Evolutionary conservation across 2,797 vertebrate genomes (phyloP).

Genomic region (Xyrichtys novacula): DNA sequence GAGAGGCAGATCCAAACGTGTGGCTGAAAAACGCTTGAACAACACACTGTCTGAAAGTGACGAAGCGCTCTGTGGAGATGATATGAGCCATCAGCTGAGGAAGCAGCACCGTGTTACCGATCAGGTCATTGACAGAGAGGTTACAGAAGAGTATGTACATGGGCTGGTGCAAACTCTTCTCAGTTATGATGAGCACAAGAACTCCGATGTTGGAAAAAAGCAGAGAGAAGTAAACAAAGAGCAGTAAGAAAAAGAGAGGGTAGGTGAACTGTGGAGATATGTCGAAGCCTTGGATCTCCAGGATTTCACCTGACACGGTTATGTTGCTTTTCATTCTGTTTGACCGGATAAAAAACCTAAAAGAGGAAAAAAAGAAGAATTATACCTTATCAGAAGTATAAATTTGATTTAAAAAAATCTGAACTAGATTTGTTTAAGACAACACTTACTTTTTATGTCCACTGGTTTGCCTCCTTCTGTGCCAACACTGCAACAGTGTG

Average conservation of each 20-base stretch:
- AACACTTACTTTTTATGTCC: background rate
- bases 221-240: slow-evolving; percentile 68
- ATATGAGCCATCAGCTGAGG: slow-evolving; percentile 85
- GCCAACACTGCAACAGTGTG: background rate
- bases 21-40: slow-evolving; percentile 89
- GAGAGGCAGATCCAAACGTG: slow-evolving; percentile 86
- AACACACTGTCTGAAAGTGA: slow-evolving; percentile 84
- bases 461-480: background rate
- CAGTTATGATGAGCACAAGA: slow-evolving; percentile 65
- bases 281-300: slow-evolving; percentile 71
- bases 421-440: background rate
- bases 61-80: slow-evolving; percentile 80
- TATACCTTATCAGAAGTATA: background rate
- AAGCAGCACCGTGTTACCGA: slow-evolving; percentile 83
- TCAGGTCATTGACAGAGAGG: slow-evolving; percentile 85
- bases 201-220: slow-evolving; percentile 72
- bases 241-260: slow-evolving; percentile 72
- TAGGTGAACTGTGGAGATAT: slow-evolving; percentile 57
- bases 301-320: slow-evolving; percentile 41
- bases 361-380: slow-evolving; percentile 16
- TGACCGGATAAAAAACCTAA: slow-evolving; percentile 23
- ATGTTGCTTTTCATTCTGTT: slow-evolving; percentile 69
- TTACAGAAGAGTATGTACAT: slow-evolving; percentile 88
- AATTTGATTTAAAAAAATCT: background rate
- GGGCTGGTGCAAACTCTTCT: slow-evolving; percentile 84